A percentile compares a stretch with the other conserved stretches of the same genome.
Conservation (phyloP, 2,888 invertebrate genomes). For the Labia minor region DNA sequence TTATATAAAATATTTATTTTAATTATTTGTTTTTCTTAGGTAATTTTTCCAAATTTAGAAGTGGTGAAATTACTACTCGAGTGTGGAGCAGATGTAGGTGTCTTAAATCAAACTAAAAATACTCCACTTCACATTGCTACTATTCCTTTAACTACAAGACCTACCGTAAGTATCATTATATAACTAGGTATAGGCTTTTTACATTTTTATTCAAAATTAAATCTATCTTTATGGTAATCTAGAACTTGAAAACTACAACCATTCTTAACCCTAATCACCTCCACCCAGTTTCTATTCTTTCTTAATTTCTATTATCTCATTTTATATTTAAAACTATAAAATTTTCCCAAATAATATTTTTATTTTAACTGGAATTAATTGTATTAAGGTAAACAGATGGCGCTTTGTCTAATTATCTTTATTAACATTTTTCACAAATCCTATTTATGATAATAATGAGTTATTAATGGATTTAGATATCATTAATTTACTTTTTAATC, state of each 20-base stretch:
- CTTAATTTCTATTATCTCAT: constrained; percentile 13
- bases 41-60: constrained; percentile 59
- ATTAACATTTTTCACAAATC: too few species aligned
- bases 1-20: too few species aligned
- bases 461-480: too few species aligned
- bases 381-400: too few species aligned
- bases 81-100: constrained; percentile 67
- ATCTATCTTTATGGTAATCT: background rate
- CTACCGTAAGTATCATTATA: background rate
- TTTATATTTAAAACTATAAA: background rate
- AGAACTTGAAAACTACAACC: background rate
- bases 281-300: too few species aligned
- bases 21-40: too few species aligned
- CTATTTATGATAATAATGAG: too few species aligned
- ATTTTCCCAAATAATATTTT: too few species aligned
- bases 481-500: too few species aligned
- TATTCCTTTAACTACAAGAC: constrained; percentile 37
- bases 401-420: too few species aligned
- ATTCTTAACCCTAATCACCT: background rate
- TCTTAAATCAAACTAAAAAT: constrained; percentile 61
- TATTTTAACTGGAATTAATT: too few species aligned
- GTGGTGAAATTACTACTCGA: constrained; percentile 61
- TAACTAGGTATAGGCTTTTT: too few species aligned
- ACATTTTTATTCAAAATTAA: background rate
- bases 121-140: constrained; percentile 75